Conservation (phyloP, 2,888 invertebrate genomes). For the Dysmachus trigonus region DNA sequence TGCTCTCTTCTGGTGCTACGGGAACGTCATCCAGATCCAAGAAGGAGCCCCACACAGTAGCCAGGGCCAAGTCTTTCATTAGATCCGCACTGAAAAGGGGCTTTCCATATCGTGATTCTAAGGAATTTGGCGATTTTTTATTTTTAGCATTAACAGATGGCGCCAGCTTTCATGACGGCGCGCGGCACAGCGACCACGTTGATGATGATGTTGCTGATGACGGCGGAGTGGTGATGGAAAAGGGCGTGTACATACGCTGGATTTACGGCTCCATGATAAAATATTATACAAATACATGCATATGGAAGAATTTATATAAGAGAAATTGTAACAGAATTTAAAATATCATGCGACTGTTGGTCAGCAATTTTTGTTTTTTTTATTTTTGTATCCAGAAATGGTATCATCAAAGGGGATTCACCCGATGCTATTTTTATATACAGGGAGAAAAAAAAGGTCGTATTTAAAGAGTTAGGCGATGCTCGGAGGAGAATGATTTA, state of each 20-base stretch:
- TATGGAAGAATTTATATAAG: constrained; percentile 9
- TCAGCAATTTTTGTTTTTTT: neutral
- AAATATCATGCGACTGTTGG: neutral
- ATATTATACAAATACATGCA: too few species aligned
- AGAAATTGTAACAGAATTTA: neutral
- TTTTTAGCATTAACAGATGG: constrained; percentile 35
- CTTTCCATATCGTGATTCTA: constrained; percentile 43
- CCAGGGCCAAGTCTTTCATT: neutral
- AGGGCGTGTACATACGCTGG: constrained; percentile 42
- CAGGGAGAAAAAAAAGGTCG: neutral
- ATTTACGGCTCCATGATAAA: neutral
- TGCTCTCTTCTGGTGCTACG: neutral
- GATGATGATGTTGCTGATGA: neutral
- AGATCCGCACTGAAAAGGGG: neutral
- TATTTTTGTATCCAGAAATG: neutral
- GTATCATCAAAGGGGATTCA: neutral
- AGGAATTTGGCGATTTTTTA: constrained; percentile 29
- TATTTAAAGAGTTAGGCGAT: neutral
- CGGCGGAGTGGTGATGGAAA: constrained; percentile 40
- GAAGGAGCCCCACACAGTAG: neutral
- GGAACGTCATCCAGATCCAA: neutral
- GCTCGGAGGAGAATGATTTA: neutral
- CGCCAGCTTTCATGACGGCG: constrained; percentile 39
- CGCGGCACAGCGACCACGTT: neutral
- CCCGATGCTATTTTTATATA: neutral